Evolutionary conservation across 1,140 invertebrate species (phyloP).

Genomic region (Ooceraea biroi): DNA sequence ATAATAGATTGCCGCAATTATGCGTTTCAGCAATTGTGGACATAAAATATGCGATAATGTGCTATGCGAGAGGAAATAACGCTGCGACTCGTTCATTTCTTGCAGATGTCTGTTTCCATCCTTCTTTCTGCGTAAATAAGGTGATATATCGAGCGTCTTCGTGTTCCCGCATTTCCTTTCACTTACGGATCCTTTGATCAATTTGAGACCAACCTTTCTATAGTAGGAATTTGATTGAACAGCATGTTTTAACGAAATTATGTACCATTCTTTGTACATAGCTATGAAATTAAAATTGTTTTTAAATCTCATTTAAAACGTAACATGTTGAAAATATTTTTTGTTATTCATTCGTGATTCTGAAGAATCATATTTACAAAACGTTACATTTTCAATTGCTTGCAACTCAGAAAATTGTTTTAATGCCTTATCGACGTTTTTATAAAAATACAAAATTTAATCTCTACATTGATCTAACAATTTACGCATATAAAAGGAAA

Average conservation of each 20-base stretch:
- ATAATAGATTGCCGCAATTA: slow-evolving; percentile 29
- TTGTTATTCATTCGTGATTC: background rate
- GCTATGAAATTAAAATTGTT: background rate
- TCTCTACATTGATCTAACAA: background rate
- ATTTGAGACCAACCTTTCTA: slow-evolving; percentile 4
- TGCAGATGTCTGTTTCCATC: slow-evolving; percentile 5
- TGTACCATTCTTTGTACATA: background rate
- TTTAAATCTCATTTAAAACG: background rate
- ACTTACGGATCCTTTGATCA: slow-evolving; percentile 23
- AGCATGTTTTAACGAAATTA: background rate
- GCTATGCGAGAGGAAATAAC: background rate
- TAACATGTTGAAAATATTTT: slow-evolving; percentile 5
- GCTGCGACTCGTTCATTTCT: background rate
- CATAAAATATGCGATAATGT: background rate
- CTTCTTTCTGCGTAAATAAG: background rate
- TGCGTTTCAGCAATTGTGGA: background rate
- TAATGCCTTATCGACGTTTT: background rate
- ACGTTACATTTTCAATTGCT: background rate
- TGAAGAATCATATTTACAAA: background rate
- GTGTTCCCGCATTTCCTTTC: background rate
- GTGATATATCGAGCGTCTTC: background rate
- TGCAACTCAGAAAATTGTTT: background rate
- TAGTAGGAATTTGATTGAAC: slow-evolving; percentile 1
- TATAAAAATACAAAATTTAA: slow-evolving; percentile 4
- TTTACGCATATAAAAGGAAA: background rate